Conservation (phyloP, 2,797 vertebrate genomes). For the Ataeniobius toweri region DNA sequence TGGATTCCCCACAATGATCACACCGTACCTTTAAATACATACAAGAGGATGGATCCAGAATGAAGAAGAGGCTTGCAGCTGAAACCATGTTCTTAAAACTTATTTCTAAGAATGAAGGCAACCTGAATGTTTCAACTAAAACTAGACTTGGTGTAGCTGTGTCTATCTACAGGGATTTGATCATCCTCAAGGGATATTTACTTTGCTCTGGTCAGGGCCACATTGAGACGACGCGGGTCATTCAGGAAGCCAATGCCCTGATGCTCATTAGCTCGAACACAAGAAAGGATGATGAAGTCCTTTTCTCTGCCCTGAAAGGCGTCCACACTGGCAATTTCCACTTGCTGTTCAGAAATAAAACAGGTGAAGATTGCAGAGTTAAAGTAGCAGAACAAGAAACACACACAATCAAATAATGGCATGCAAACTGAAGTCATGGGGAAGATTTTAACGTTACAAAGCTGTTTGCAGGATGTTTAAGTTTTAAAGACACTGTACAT, state of each 20-base stretch:
- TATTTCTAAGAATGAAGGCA: neutral
- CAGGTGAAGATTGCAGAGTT: neutral
- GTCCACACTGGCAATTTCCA: slow-evolving; percentile 98
- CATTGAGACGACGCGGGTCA: slow-evolving; percentile 95
- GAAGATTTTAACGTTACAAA: neutral
- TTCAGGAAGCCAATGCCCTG: slow-evolving; percentile 98
- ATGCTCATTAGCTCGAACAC: slow-evolving; percentile 96
- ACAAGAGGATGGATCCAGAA: neutral
- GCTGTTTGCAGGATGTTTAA: neutral
- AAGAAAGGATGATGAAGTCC: slow-evolving; percentile 98
- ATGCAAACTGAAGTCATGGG: neutral
- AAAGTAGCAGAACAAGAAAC: neutral
- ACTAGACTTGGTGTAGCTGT: neutral
- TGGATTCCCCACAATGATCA: slow-evolving; percentile 98
- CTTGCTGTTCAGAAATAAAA: slow-evolving; percentile 81
- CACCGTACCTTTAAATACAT: slow-evolving; percentile 85
- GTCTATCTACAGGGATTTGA: neutral
- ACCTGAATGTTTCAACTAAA: neutral
- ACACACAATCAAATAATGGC: neutral
- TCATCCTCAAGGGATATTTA: slow-evolving; percentile 50
- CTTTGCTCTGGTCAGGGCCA: slow-evolving; percentile 96
- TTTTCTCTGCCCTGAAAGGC: slow-evolving; percentile 98
- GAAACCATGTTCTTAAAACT: neutral
- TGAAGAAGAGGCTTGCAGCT: neutral
- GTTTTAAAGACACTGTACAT: neutral